A percentile compares a stretch with the other conserved stretches of the same genome.
phyloP scores from a whole-genome alignment of 2,113 vertebrate species.

The Sander vitreus region DNA sequence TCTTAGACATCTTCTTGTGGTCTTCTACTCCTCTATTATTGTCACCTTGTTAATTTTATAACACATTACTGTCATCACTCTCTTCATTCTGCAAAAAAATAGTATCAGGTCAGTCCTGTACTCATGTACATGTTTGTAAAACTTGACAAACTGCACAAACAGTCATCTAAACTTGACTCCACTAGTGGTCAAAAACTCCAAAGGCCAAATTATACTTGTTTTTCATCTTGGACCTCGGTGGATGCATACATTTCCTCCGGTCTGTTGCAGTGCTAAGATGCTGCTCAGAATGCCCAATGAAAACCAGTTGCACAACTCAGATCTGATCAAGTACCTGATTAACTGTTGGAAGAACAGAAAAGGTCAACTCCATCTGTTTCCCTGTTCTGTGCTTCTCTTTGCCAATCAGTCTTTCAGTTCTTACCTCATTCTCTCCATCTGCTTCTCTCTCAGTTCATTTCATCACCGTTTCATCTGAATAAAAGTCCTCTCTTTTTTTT shows the following conservation, averaged over 20 bases:
- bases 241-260: background rate
- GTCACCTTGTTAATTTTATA: background rate
- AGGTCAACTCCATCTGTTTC: background rate
- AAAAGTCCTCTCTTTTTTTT: background rate
- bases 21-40: background rate
- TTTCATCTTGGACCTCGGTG: background rate
- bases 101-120: too few species aligned
- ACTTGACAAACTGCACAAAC: background rate
- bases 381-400: background rate
- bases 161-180: background rate
- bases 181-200: background rate
- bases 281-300: constrained; percentile 4
- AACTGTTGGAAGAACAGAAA: background rate
- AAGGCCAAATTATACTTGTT: background rate
- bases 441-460: background rate
- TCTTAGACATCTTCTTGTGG: too few species aligned
- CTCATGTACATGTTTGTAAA: too few species aligned
- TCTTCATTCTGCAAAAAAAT: background rate
- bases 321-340: constrained; percentile 10
- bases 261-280: background rate
- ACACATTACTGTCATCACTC: background rate
- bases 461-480: background rate
- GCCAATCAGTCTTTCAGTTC: background rate
- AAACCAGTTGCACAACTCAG: constrained; percentile 11
- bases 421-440: constrained; percentile 21